Base-by-base conservation (phyloP, 2,797 vertebrate species). In the Bucorvus abyssinicus region DNA sequence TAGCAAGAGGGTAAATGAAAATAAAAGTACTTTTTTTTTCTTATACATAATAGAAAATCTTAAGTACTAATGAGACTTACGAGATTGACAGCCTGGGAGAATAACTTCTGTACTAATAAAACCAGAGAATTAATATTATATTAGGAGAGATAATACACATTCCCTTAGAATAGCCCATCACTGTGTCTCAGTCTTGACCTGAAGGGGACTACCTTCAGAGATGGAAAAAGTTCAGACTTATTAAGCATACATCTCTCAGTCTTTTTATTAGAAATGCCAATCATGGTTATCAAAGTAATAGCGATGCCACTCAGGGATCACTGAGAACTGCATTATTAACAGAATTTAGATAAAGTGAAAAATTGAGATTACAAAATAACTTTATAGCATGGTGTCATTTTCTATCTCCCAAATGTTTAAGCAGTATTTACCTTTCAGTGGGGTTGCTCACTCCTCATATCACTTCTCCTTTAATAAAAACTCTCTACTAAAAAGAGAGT, bases 281-380 rank as follows among this genome's bases (percentile, higher is more conserved):
- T 88, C 80, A 70, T 5, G 22, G 15, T 57, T 81, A 86, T 77
- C 87, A 74, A 92, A 74, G 52, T 52, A 76, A 77, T 36, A 57
- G 60, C 24, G 30, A 70, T 56, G 47, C 36, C 44, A 90, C 78
- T 70, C 49, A 55, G 26, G 32, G 59, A 56, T 87, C 85, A 90
- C n/a, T 49, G 59, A 85, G 36, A 89, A 83, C 34, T 47, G 40
- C 15, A 50, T 59, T 67, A 91, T 47, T 89, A 77, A 80, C 47
- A 94, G 71, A 80, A 85, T 91, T 85, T 50, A 76, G 63, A 93
- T 89, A 87, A 83, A 93, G 42, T 44, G 75, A 82, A 82, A 79
- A 92, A 65, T 1, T 47, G 29, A 91, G 59, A 65, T 85, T 87
- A 69, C 12, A 59, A 63, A 57, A 53, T 34, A 76, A 32, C 20